Conservation (phyloP, 35 echinoderm and acorn worm genomes). For the Amphiura filiformis region DNA sequence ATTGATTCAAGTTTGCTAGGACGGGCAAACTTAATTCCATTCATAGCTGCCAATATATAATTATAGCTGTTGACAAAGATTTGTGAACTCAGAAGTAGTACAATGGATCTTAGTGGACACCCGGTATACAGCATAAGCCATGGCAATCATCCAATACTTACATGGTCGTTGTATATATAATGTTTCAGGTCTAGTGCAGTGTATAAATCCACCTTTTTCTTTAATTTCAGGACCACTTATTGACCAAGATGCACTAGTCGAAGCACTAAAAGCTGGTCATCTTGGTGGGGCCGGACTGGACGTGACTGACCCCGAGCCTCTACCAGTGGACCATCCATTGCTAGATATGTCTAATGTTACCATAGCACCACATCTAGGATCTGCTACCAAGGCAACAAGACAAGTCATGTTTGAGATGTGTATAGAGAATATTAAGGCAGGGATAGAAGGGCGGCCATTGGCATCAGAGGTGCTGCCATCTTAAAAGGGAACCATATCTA, state of each 20-base stretch:
- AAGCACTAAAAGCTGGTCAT: conserved; percentile 32
- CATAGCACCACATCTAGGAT: conserved; percentile 38
- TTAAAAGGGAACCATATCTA: too few relatives aligned
- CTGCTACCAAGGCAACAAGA: conserved; percentile 12
- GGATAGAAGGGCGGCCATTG: conserved; percentile 15
- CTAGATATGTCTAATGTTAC: conserved; percentile 58
- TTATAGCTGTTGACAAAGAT: too few relatives aligned
- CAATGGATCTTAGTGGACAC: too few relatives aligned
- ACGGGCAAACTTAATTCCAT: too few relatives aligned
- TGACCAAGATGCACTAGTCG: conserved; percentile 51
- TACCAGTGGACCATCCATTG: conserved; percentile 62
- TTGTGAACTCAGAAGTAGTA: too few relatives aligned
- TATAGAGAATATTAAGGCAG: conserved; percentile 21
- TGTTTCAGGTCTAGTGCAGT: too few relatives aligned
- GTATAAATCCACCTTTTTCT: neutral
- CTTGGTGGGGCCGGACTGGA: conserved; percentile 58
- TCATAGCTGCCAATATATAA: too few relatives aligned
- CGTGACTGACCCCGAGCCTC: conserved; percentile 64
- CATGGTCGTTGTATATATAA: too few relatives aligned
- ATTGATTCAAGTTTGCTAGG: too few relatives aligned
- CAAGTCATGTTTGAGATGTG: conserved; percentile 26
- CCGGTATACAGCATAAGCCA: too few relatives aligned
- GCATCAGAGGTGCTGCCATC: conserved; percentile 13
- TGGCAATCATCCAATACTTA: too few relatives aligned
- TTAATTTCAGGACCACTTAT: conserved; percentile 44